These are phyloP conservation scores for Crotalus helleri DNA, from an alignment of 2,113 vertebrate genomes.

Conservation along the genomic window DNA sequence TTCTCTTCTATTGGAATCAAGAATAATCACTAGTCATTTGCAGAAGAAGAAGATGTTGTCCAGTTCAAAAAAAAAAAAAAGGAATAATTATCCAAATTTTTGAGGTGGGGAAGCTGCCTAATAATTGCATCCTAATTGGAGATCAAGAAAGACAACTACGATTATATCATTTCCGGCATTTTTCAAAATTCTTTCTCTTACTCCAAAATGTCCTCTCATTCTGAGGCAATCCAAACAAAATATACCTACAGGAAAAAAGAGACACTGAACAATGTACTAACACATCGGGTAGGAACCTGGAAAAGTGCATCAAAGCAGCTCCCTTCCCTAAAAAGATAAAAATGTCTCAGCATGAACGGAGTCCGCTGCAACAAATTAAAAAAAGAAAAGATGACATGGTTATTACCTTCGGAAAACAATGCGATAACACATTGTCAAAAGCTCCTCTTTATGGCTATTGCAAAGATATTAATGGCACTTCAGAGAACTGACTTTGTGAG, in stretches of 20 bases:
- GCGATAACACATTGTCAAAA: conserved; percentile 28
- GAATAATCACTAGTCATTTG: not conserved
- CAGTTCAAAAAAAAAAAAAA: not conserved
- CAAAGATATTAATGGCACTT: conserved; percentile 37
- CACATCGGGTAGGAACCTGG: not conserved
- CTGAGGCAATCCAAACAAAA: conserved; percentile 29
- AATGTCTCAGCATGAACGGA: conserved; percentile 42
- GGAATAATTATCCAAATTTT: not conserved
- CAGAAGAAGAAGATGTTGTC: not conserved
- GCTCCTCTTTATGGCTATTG: conserved; percentile 38
- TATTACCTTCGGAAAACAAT: conserved; percentile 20
- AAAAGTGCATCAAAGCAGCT: conserved; percentile 18
- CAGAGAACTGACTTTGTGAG: conserved; percentile 20
- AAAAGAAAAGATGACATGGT: conserved; percentile 29
- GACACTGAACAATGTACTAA: conserved; percentile 15
- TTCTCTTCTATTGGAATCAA: not conserved
- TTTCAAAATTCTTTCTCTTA: not conserved
- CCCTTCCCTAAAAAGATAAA: conserved; percentile 21
- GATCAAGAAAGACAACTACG: not conserved
- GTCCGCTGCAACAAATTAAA: conserved; percentile 26
- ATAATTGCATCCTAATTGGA: conserved; percentile 13
- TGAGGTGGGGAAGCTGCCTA: not conserved
- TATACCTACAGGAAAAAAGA: not conserved
- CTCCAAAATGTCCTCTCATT: not conserved
- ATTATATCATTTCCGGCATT: not conserved